Conservation (phyloP, 2,888 invertebrate genomes). For the Synergus gifuensis region DNA sequence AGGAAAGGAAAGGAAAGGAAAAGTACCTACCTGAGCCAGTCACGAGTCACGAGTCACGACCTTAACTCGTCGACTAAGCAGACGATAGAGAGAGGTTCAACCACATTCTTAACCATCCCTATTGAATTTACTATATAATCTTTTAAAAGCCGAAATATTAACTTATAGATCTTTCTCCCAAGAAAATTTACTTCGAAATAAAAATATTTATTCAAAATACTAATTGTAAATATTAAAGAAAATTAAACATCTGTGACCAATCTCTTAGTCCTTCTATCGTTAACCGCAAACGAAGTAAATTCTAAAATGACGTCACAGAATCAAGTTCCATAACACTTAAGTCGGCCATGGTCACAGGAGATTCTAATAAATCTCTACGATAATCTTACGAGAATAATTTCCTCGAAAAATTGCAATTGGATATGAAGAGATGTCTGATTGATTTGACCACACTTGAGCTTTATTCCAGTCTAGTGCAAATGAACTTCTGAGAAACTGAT, state of each 20-base stretch:
- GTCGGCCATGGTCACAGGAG: constrained; percentile 52
- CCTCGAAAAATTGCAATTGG: background rate
- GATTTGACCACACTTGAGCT: background rate
- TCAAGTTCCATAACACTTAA: constrained; percentile 49
- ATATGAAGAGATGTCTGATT: constrained; percentile 2
- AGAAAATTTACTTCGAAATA: background rate
- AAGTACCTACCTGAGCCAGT: constrained; percentile 42
- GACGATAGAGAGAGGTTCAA: constrained; percentile 49
- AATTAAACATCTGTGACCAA: background rate
- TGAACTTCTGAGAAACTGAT: background rate
- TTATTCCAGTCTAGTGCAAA: background rate
- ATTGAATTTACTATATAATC: background rate
- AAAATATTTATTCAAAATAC: background rate
- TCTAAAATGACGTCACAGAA: constrained; percentile 42
- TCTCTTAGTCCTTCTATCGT: background rate
- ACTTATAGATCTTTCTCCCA: no score
- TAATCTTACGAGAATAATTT: constrained; percentile 18
- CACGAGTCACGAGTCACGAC: constrained; percentile 49
- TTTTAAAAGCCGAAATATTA: background rate
- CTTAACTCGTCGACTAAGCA: constrained; percentile 45
- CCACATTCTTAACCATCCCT: constrained; percentile 56
- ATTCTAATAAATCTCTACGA: background rate
- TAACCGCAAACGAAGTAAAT: constrained; percentile 16
- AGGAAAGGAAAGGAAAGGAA: constrained; percentile 30
- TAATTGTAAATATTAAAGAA: background rate